Evolutionary conservation across 2,113 vertebrate species (phyloP), one percentile per base, ranked within the genome.

Genomic region (Nibea coibor): DNA sequence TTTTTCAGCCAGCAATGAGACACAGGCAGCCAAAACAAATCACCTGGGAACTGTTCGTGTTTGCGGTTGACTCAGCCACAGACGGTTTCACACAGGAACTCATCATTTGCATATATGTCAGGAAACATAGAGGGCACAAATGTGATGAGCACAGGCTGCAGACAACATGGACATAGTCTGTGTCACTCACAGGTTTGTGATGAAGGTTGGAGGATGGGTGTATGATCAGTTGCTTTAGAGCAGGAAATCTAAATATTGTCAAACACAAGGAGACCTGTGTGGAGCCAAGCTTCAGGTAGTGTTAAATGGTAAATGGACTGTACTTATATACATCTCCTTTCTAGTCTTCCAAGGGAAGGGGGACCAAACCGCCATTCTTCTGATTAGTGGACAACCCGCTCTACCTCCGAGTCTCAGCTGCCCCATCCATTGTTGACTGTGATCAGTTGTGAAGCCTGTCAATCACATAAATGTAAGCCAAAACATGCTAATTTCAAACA

Each of bases 1-100:
- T 88, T 53, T 83, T 80, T 56, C 64, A 71, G 28, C 26, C 4
- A 0, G 35, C 56, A 48, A n/a, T 12, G 19, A 87, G 24, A 70
- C 35, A 71, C 80, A 72, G 58, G 65, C 26, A 47, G 48, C 10
- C 59, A 56, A 71, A 82, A 75, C 51, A 74, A 53, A 70, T 74
- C 84, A 74, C 12, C 51, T n/a, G 26, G 31, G 70, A 12, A 16
- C 42, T 19, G 54, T 9, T 57, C 8, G 1, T 71, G 59, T 64
- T 65, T 14, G 10, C 24, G 61, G 26, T 64, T n/a, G 63, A 81
- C 24, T 31, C 45, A 39, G 28, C 16, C 11, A 11, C 45, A 17
- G 43, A 6, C 11, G 26, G 0, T 35, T 24, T 73, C 45, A 31
- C 26, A 48, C 35, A 48, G 5, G 1, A 39, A 2, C 16, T 54